A percentile compares a stretch with the other conserved stretches of the same genome.
These are phyloP conservation scores for Corythaixoides concolor DNA, from an alignment of 2,113 vertebrate genomes.

Conservation along the genomic window DNA sequence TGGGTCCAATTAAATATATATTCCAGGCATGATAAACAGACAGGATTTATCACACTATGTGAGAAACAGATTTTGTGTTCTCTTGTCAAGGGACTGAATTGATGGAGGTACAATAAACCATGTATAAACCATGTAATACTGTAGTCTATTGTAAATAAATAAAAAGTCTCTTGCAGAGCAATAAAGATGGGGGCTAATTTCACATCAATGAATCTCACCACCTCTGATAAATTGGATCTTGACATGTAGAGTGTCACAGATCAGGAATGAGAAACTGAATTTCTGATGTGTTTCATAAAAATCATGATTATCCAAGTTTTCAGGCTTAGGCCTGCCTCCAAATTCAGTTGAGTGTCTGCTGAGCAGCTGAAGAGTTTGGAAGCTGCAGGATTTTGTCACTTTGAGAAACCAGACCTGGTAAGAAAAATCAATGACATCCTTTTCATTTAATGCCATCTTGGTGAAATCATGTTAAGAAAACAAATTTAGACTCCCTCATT, in stretches of 20 bases:
- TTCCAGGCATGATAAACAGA: neutral
- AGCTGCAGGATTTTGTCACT: neutral
- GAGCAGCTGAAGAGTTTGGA: neutral
- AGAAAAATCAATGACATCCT: neutral
- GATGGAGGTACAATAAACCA: neutral
- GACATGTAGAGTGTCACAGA: rapidly evolving
- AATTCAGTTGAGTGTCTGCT: neutral
- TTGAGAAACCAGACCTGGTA: neutral
- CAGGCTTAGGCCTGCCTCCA: neutral
- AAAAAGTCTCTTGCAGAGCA: neutral
- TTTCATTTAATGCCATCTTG: neutral
- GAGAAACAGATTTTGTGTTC: constrained; percentile 6
- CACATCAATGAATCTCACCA: rapidly evolving
- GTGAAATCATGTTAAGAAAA: neutral
- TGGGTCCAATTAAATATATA: neutral
- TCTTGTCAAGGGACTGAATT: neutral
- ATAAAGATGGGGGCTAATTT: neutral
- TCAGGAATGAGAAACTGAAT: neutral
- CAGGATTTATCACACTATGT: neutral
- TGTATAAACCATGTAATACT: neutral
- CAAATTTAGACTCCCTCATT: neutral
- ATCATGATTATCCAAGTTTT: neutral
- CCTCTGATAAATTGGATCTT: neutral
- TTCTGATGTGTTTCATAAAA: neutral
- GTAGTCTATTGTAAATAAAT: neutral